phyloP scores from a whole-genome alignment of 2,797 vertebrate genomes.

The Benthosema pterotum region DNA sequence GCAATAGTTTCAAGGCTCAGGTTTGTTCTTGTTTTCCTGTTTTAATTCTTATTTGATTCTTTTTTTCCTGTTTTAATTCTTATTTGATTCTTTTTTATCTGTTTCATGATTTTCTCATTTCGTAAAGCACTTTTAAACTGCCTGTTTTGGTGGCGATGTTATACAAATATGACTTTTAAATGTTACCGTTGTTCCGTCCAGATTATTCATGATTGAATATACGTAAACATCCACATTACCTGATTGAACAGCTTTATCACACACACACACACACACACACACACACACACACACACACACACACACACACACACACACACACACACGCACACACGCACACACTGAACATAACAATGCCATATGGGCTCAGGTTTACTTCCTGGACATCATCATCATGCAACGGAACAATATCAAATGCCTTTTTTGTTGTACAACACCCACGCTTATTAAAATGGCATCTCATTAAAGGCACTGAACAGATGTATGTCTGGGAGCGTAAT shows the following conservation, averaged over 20 bases:
- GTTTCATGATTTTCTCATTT: no score
- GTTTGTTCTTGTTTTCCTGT: no score
- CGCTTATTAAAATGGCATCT: conserved; percentile 71
- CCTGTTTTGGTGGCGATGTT: no score
- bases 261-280: neutral
- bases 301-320: conserved; percentile 15
- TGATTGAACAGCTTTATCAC: neutral
- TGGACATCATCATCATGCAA: conserved; percentile 66
- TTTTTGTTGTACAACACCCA: conserved; percentile 73
- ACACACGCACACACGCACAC: neutral
- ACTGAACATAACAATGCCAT: neutral
- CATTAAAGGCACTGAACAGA: conserved; percentile 62
- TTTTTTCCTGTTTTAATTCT: no score
- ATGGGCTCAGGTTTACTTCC: conserved; percentile 22
- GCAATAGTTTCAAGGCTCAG: no score
- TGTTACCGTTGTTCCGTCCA: no score
- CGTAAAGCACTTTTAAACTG: no score
- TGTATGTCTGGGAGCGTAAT: conserved; percentile 67
- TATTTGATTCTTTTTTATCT: no score
- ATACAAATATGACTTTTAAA: no score
- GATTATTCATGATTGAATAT: no score
- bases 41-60: no score
- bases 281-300: conserved; percentile 16
- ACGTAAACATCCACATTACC: no score
- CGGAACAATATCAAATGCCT: conserved; percentile 72